Evolutionary conservation across 2,888 invertebrate species (phyloP).

Genomic region (Cecidostiba fungosa): DNA sequence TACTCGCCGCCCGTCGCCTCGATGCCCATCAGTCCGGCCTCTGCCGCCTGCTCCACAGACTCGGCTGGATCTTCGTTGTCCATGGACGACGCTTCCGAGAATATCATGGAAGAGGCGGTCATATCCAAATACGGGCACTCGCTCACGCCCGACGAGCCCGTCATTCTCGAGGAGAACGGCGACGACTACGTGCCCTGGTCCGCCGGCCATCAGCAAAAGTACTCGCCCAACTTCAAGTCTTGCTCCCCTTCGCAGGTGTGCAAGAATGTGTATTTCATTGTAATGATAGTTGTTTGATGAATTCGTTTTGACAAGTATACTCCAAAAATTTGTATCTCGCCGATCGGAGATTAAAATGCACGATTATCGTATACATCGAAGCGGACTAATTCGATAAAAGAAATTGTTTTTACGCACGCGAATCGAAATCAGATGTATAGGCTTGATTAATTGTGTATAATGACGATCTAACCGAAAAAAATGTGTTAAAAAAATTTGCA

Average conservation of each 20-base stretch:
- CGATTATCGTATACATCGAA: no score
- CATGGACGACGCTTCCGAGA: conserved; percentile 84
- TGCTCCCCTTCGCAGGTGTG: conserved; percentile 80
- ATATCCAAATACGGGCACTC: conserved; percentile 81
- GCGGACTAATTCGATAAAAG: no score
- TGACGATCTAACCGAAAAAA: neutral
- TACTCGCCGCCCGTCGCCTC: conserved; percentile 82
- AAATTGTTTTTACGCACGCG: no score
- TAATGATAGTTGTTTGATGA: conserved; percentile 1
- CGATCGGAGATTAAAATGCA: no score
- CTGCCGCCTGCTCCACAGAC: conserved; percentile 84
- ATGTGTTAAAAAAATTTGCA: conserved; percentile 3
- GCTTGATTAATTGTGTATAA: no score
- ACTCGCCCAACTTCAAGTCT: conserved; percentile 80
- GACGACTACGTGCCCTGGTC: conserved; percentile 81
- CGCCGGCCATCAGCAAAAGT: conserved; percentile 74
- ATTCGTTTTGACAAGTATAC: neutral
- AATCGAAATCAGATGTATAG: no score
- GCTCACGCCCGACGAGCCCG: conserved; percentile 84
- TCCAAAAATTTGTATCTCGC: no score
- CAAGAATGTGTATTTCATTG: conserved; percentile 20
- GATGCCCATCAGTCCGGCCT: conserved; percentile 84
- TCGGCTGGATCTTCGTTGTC: conserved; percentile 87
- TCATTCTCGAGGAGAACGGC: conserved; percentile 85
- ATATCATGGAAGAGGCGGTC: conserved; percentile 74